A percentile compares a stretch with the other conserved stretches of the same genome.
These are phyloP conservation scores for Tubulanus polymorphus DNA, from an alignment of 2,888 invertebrate species.

Conservation along the genomic window DNA sequence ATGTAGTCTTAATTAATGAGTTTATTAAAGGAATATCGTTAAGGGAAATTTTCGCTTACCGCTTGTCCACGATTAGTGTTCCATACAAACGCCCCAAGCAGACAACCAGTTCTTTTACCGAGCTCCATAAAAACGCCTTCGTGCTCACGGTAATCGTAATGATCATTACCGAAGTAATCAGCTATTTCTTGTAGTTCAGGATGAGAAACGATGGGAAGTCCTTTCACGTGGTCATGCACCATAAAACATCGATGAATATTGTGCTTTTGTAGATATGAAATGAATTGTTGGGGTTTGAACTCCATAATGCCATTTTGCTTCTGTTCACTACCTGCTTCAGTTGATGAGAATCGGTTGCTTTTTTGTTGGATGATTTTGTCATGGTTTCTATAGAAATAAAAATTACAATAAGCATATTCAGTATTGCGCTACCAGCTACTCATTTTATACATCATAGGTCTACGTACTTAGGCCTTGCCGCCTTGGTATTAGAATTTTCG, in stretches of 20 bases:
- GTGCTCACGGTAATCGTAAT: conserved; percentile 23
- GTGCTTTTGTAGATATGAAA: background rate
- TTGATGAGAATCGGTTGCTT: too few species aligned
- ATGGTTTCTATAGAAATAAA: too few species aligned
- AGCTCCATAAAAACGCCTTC: conserved; percentile 31
- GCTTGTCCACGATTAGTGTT: conserved; percentile 33
- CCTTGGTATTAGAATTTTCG: too few species aligned
- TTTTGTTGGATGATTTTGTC: too few species aligned
- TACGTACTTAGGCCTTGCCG: too few species aligned
- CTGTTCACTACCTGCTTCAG: too few species aligned
- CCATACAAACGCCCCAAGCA: conserved; percentile 34
- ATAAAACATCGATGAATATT: background rate
- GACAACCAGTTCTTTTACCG: conserved; percentile 25
- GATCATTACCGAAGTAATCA: conserved; percentile 8
- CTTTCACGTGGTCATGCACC: background rate
- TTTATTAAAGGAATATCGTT: too few species aligned
- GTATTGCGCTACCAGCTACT: too few species aligned
- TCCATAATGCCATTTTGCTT: too few species aligned
- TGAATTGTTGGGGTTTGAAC: background rate
- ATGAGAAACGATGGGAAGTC: conserved; percentile 13
- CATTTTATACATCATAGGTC: too few species aligned
- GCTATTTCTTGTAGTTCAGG: conserved; percentile 16
- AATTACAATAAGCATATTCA: too few species aligned
- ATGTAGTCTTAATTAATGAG: too few species aligned
- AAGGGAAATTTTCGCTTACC: conserved; percentile 25